phyloP scores from a whole-genome alignment of 2,113 vertebrate genomes.

The Archilochus colubris region DNA sequence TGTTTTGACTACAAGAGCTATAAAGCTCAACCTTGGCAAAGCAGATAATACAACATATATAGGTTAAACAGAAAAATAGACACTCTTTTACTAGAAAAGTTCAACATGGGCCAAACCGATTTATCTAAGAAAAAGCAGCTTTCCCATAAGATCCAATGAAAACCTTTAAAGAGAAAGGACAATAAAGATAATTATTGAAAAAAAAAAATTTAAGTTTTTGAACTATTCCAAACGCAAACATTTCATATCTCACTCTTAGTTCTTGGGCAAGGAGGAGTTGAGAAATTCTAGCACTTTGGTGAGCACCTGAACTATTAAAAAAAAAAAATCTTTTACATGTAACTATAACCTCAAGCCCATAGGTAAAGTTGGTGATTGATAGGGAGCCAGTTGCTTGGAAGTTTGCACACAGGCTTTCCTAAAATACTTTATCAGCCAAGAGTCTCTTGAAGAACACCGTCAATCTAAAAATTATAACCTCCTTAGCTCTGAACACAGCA shows the following conservation, averaged over 20 bases:
- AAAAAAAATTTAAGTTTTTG: not conserved
- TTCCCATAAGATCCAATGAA: not conserved
- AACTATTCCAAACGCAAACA: not conserved
- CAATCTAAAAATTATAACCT: not conserved
- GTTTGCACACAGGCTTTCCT: accelerated
- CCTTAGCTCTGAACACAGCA: not conserved
- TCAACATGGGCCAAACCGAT: not conserved
- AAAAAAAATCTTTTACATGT: not conserved
- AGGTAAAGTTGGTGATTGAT: not conserved
- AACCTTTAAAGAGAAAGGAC: not conserved
- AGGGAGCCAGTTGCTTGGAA: not conserved
- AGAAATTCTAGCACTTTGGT: not conserved
- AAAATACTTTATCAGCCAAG: not conserved
- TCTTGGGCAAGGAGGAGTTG: not conserved
- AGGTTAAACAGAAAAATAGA: not conserved
- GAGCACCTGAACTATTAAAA: not conserved
- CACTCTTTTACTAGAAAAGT: not conserved
- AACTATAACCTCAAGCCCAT: not conserved
- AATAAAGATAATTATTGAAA: not conserved
- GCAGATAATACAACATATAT: not conserved
- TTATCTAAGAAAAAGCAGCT: not conserved
- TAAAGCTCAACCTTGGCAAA: not conserved
- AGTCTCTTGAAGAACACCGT: not conserved
- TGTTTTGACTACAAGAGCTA: not conserved
- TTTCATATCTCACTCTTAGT: not conserved